Base-by-base conservation (phyloP, 2,888 invertebrate species). In the Sesia apiformis region DNA sequence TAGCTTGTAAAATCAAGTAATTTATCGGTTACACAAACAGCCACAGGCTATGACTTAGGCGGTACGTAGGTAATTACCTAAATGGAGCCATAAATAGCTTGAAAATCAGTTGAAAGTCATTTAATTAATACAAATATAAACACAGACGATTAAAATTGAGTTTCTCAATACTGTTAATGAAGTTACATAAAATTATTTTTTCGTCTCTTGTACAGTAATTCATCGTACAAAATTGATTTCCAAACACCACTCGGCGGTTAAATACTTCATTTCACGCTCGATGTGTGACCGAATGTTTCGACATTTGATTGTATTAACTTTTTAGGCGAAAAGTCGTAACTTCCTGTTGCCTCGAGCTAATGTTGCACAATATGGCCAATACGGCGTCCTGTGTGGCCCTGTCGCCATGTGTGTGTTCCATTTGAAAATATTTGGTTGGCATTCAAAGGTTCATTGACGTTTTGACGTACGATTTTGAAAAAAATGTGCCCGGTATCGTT, bases 361-460 rank as follows among this genome's bases (percentile, higher is more conserved):
- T 74, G 64, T 83, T 78, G 79, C 78, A 78, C 77, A 79, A 76
- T 74, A 68, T 69, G 75, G 66, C 61, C 65, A 70, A 66, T 62
- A 63, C 61, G 65, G 64, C 87, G 65, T 73, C 82, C 76, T 89
- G 89, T 88, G 88, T 87, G 88, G 89, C 76, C 82, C 65, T 59
- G 55, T 49, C 67, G 65, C 81, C 78, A 80, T 79, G 84, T 84
- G 84, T 80, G 79, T 77, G 77, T 76, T 71, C 61, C 66, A 68
- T 52, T 39, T 66, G 72, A 76, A 81, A 84, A 87, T 84, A 85
- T 88, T 87, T 84, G 81, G 78, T 77, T 78, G 76, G 67, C 62
- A 71, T 84, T 79, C 72, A 78, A 84, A 82, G 79, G 72, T 76
- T 81, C 78, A 82, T 78, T 84, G 86, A 83, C 75, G 73, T 76